Base-by-base conservation (phyloP, 2,113 vertebrate species). In the Condylura cristata region DNA sequence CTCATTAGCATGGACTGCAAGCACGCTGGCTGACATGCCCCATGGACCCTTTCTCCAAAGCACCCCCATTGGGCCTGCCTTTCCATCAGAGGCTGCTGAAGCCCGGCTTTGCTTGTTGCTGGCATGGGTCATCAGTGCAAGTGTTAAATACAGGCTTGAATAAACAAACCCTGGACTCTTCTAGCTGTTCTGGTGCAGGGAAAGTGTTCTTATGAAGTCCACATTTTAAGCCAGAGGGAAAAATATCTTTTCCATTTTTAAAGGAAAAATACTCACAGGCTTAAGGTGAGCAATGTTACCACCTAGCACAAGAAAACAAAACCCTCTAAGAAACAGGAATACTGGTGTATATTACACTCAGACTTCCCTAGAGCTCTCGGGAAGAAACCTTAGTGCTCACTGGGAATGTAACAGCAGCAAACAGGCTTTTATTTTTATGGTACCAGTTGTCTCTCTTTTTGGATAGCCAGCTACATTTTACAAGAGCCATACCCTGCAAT, bases 381-480 rank as follows among this genome's bases (percentile, higher is more conserved):
- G 51, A 61, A 96, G 95, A 97, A 95, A 92, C 51, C 12, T 9
- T 32, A 11, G 18, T 18, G 80, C 60, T 95, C 65, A 51, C 51
- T 72, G 26, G 44, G 63, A 93, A 86, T 74, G 39, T 39, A 61
- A 78, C 86, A 8, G 91, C 71, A 71, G 81, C 79, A 70, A 96
- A 10, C 22, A 79, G 56, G 22, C 56, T 97, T 95, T 97, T 93
- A 90, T 96, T 96, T 96, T 92, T 44, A 94, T 41, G 94, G 28
- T 60, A 48, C 74, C 61, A 89, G 86, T 75, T 68, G 2, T 66
- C 41, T 95, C 71, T 97, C 90, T 87, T 97, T 96, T 93, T n/a
- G n/a, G 78, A 89, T 17, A 95, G 93, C 65, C 81, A 91, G 91
- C 44, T 91, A 87, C 56, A 85, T 94, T 94, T 82, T 86, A 84